These are phyloP conservation scores for Pheosia tremula DNA, from an alignment of 2,888 invertebrate genomes.

Conservation along the genomic window DNA sequence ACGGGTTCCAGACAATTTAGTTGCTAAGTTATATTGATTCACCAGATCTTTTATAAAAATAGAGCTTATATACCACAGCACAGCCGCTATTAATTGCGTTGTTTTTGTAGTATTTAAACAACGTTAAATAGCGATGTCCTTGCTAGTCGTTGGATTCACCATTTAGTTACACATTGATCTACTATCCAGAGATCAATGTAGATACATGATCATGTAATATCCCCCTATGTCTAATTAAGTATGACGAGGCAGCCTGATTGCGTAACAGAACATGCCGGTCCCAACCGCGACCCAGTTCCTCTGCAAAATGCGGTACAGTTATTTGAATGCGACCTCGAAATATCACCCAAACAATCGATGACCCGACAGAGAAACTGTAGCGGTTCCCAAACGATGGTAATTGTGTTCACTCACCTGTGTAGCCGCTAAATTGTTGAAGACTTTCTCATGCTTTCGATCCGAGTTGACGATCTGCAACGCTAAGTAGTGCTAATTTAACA, in stretches of 20 bases:
- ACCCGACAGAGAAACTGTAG: conserved; percentile 35
- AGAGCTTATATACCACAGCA: conserved; percentile 3
- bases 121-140: too few relatives aligned
- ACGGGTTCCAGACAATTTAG: conserved; percentile 42
- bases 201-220: too few relatives aligned
- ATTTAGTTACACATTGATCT: too few relatives aligned
- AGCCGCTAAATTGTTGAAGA: neutral
- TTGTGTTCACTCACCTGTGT: conserved; percentile 1
- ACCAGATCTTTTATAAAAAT: conserved; percentile 49
- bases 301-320: conserved; percentile 44
- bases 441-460: neutral
- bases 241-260: conserved; percentile 33
- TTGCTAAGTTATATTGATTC: conserved; percentile 49
- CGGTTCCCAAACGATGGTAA: conserved; percentile 29
- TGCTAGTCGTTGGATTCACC: too few relatives aligned
- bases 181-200: too few relatives aligned
- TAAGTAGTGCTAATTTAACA: too few relatives aligned
- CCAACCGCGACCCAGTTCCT: conserved; percentile 34
- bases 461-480: too few relatives aligned
- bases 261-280: conserved; percentile 34
- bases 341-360: conserved; percentile 39
- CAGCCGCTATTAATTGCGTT: neutral
- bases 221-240: conserved; percentile 20
- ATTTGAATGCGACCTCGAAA: conserved; percentile 48
- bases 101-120: neutral